Base-by-base conservation (phyloP, 2,113 vertebrate genomes). In the Strigops habroptila region DNA sequence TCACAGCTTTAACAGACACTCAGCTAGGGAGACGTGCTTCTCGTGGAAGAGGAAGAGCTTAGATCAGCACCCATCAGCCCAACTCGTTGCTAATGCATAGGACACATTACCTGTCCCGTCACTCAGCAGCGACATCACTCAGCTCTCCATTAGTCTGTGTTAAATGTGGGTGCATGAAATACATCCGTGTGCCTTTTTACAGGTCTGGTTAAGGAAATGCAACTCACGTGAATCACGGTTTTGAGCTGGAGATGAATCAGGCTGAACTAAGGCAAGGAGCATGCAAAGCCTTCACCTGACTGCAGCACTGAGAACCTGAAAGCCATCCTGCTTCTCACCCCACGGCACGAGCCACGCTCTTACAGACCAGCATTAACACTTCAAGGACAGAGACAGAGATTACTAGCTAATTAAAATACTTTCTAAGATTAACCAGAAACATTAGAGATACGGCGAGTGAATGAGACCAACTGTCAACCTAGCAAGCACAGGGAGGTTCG, bases 221-320 rank as follows among this genome's bases (percentile, higher is more conserved):
- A 75, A 11, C 51, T 81, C 71, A 37, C 1, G 4, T 94, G 95
- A 96, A 81, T 93, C 93, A 95, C 4, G 2, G 18, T 1, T 39
- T 30, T 13, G 25, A 82, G 53, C 39, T 41, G 94, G 63, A 51
- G 51, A 77, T 93, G 95, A 93, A 94, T 95, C 91, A 82, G 49
- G 85, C 76, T 81, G 46, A 64, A 78, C 85, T 83, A 28, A 95
- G 79, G 88, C 71, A 4, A 18, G 46, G 55, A 63, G 76, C 27
- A 93, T 12, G 82, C 12, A 2, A 55, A 91, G 60, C 76, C 95
- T 60, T 53, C 91, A 43, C 64, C 79, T 62, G 69, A 48, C 21
- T 51, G 87, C 28, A 3, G 31, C 48, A 44, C 23, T 2, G 1
- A 35, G 69, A 59, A 48, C n/a, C 46, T 48, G 80, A 67, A 25